A percentile compares a stretch with the other conserved stretches of the same genome.
Evolutionary conservation across 92 coral and sea anemone species (phyloP).

Genomic region (Bergia sp.): DNA sequence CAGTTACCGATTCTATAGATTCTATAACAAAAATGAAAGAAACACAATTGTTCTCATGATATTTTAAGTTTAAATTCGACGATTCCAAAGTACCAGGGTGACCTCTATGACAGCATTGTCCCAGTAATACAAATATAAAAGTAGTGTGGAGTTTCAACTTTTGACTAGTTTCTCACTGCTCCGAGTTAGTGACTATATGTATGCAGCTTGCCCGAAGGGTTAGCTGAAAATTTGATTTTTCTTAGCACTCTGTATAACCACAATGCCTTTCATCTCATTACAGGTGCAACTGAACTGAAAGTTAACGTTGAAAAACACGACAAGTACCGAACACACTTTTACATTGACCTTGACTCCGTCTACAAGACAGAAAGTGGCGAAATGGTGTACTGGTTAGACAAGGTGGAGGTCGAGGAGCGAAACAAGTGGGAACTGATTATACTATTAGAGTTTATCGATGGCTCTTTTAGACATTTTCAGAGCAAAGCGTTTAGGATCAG

Average conservation of each 20-base stretch:
- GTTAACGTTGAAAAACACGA: conserved; percentile 48
- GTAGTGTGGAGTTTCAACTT: no score
- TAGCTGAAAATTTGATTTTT: not conserved
- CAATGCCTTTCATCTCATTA: not conserved
- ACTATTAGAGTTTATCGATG: conserved; percentile 71
- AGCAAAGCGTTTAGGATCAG: conserved; percentile 83
- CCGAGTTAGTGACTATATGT: no score
- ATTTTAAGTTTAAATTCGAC: no score
- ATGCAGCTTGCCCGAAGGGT: no score
- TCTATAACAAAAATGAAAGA: no score
- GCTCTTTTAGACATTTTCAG: conserved; percentile 41
- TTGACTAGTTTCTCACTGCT: no score
- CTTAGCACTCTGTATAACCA: not conserved
- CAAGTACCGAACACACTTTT: conserved; percentile 51
- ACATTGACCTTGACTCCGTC: conserved; percentile 90
- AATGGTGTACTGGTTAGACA: conserved; percentile 78
- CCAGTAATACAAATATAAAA: no score
- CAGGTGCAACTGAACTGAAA: conserved; percentile 77
- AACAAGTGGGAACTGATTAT: conserved; percentile 83
- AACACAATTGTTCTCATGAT: no score
- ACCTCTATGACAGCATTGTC: no score
- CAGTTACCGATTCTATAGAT: no score
- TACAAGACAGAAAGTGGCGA: conserved; percentile 77
- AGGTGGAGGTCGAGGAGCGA: conserved; percentile 75
- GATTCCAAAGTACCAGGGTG: no score